These are phyloP conservation scores for Onychostoma macrolepis DNA, from an alignment of 2,113 vertebrate species.

Conservation along the genomic window DNA sequence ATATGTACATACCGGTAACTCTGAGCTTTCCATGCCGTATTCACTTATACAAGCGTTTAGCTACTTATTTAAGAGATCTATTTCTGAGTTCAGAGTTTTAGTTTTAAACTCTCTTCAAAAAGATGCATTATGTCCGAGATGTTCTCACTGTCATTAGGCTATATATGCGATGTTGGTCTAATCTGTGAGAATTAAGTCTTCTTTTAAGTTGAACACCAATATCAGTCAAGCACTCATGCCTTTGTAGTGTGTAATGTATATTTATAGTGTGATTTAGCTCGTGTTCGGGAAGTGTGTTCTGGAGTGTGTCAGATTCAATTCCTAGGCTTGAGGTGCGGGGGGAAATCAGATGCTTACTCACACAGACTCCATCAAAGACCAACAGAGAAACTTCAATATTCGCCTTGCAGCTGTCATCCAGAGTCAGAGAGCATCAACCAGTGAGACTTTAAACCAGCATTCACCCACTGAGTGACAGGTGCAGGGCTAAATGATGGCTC, in stretches of 20 bases:
- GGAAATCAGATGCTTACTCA: slow-evolving; percentile 19
- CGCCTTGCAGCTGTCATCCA: slow-evolving; percentile 56
- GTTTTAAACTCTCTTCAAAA: slow-evolving; percentile 9
- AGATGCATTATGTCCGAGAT: background rate
- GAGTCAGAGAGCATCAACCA: slow-evolving; percentile 54
- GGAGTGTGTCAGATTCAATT: background rate
- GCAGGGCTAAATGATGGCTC: slow-evolving; percentile 54
- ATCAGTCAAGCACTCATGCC: background rate
- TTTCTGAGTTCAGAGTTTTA: background rate
- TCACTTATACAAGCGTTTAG: background rate
- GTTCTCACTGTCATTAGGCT: background rate
- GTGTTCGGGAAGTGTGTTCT: background rate
- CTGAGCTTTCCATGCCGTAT: background rate
- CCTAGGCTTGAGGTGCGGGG: slow-evolving; percentile 6
- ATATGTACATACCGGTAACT: background rate
- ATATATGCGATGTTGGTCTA: background rate
- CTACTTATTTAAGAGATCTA: background rate
- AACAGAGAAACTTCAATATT: slow-evolving; percentile 55
- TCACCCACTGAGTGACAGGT: slow-evolving; percentile 57
- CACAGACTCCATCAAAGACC: slow-evolving; percentile 47
- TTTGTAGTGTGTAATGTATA: background rate
- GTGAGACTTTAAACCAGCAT: slow-evolving; percentile 47
- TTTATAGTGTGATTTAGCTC: background rate
- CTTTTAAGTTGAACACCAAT: background rate
- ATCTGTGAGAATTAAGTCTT: background rate